Conservation (phyloP, 2,888 invertebrate species). For the Taenaris catops region DNA sequence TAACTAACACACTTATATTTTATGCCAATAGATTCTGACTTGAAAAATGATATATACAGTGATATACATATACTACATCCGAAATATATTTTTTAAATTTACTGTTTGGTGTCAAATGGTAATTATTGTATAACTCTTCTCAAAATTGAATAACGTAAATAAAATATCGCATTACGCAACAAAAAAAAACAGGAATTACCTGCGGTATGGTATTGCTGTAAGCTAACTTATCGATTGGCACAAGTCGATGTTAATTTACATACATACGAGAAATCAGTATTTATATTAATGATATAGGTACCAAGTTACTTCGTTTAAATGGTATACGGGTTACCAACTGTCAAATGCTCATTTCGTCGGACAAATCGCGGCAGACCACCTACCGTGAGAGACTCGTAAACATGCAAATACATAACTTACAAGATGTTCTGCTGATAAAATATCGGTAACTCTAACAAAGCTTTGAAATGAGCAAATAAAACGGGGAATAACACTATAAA, state of each 20-base stretch:
- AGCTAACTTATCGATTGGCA: constrained; percentile 34
- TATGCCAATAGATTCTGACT: too few relatives aligned
- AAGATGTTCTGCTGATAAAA: constrained; percentile 42
- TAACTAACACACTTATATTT: too few relatives aligned
- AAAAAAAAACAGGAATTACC: too few relatives aligned
- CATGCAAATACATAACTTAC: constrained; percentile 63
- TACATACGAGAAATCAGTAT: constrained; percentile 39
- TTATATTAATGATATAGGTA: constrained; percentile 36
- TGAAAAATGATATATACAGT: too few relatives aligned
- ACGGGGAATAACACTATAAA: constrained; percentile 19
- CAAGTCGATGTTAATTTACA: constrained; percentile 50
- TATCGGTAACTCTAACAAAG: constrained; percentile 35
- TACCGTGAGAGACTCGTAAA: constrained; percentile 58
- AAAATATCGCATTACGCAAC: too few relatives aligned
- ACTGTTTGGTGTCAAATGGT: too few relatives aligned
- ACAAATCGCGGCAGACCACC: constrained; percentile 70
- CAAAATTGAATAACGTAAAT: too few relatives aligned
- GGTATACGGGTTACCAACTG: constrained; percentile 58
- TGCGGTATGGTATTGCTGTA: too few relatives aligned
- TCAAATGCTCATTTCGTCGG: constrained; percentile 54
- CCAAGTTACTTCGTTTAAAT: constrained; percentile 52
- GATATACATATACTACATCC: too few relatives aligned
- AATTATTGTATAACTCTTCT: too few relatives aligned
- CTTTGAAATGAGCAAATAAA: constrained; percentile 24
- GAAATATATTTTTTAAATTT: too few relatives aligned